Evolutionary conservation across 2,888 invertebrate genomes (phyloP), one percentile per base, ranked within the genome.

Genomic region (Amorpha juglandis): DNA sequence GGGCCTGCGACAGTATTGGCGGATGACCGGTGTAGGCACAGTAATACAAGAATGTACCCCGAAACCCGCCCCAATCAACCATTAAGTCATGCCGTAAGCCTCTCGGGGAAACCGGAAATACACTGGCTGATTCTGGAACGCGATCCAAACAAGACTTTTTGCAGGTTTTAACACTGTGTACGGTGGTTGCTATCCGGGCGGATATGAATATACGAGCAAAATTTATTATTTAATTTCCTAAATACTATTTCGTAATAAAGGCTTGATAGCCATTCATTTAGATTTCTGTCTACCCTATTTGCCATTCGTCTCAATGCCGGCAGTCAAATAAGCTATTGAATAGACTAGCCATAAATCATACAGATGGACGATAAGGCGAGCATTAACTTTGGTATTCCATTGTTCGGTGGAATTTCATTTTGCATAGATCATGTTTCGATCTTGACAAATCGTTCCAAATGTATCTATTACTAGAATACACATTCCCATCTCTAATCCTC

Each of bases 281-380:
- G n/a, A 33, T 33, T 35, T n/a, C 33, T 53, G 50, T 12, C 9
- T 16, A 50, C 4, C 50, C 16, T 11, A 42, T 21, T 42, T 42
- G 58, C 58, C 38, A 38, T 58, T 58, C 42, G 19, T 58, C 58
- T 58, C 19, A 42, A 19, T 19, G 38, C 53, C 53, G 53, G 53
- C 12, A 58, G 42, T 42, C 19, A 42, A 58, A 42, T 58, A 58
- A 58, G 58, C 58, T 42, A 58, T 58, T 58, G 58, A 58, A 38
- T 58, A 11, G 35, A 55, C 38, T 19, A 19, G 19, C 42, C 42
- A 58, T 58, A 58, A 42, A 58, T 58, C 58, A 58, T 53, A 53
- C 6, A 58, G 19, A 58, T 58, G 19, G 19, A 58, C 38, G 58
- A 58, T 58, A 58, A 38, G 38, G 0, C 27, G 50, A 1, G 19